These are phyloP conservation scores for Trachelus troglodyta DNA, from an alignment of 2,888 invertebrate species.

Conservation along the genomic window DNA sequence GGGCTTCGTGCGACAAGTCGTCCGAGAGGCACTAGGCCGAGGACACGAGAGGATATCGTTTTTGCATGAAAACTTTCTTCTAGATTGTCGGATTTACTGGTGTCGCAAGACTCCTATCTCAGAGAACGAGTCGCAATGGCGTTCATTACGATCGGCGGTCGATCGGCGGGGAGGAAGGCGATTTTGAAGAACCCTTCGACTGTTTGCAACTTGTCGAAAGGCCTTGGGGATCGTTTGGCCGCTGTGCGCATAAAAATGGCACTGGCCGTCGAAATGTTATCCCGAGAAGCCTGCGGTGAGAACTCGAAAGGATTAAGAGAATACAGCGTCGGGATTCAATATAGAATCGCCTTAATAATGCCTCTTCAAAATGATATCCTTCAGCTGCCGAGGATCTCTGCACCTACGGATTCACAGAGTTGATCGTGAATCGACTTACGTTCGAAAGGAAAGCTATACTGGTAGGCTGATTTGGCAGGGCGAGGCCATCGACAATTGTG, in stretches of 20 bases:
- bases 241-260: constrained; percentile 63
- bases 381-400: constrained; percentile 64
- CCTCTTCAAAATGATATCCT: background rate
- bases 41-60: no score
- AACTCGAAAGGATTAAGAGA: no score
- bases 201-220: constrained; percentile 53
- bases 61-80: background rate
- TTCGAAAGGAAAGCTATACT: constrained; percentile 55
- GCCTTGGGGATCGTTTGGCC: constrained; percentile 55
- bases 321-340: background rate
- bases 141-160: constrained; percentile 59
- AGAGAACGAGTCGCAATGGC: constrained; percentile 63
- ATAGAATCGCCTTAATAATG: background rate
- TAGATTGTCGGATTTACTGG: constrained; percentile 60
- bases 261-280: constrained; percentile 59
- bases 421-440: constrained; percentile 50
- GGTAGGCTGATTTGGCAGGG: constrained; percentile 23
- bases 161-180: constrained; percentile 61
- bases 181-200: constrained; percentile 59
- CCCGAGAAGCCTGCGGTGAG: constrained; percentile 44
- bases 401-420: constrained; percentile 56
- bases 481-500: background rate
- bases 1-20: no score
- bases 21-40: no score
- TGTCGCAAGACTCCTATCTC: constrained; percentile 53